Evolutionary conservation across 1,140 invertebrate species (phyloP), one percentile per base, ranked within the genome.

Genomic region (Saccostrea cuccullata): DNA sequence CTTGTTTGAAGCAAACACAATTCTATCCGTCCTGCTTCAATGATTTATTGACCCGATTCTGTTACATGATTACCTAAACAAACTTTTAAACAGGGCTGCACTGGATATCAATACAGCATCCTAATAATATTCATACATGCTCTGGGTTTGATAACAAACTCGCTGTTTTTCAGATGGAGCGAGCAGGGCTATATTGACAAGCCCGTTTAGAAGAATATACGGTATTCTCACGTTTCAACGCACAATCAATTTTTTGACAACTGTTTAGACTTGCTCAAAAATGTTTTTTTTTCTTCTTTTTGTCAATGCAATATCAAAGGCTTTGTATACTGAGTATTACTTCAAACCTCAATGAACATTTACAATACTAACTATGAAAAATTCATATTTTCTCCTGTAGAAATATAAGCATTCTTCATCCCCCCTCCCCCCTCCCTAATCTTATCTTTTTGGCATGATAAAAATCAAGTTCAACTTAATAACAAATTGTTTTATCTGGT

Each of bases 31-130:
- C 70, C 70, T 36, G 70, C 70, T 77, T 77, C 70, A 36, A 77
- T 36, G 70, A 77, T 15, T 77, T 77, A 77, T 77, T 77, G 70
- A 77, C 30, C 70, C 12, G 70, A 77, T 77, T 36, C 70, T 77
- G 70, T 77, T 77, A 30, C 70, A 30, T 17, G 70, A 77, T 77
- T 77, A 77, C 70, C 70, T 77, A 77, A 77, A 77, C 70, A 77
- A 77, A 77, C 70, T 77, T 40, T 77, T 77, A 77, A 77, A 77
- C 70, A 77, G 26, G 23, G 70, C 70, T 77, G 70, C 23, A 36
- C 13, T 77, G 26, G 70, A 77, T 77, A 77, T 77, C 70, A 77
- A 77, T 77, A 77, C 70, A 26, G 70, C 23, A 23, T 30, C 30
- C 26, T 17, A 26, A 77, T 26, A 30, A 67, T 67, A 67, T 67